Base-by-base conservation (phyloP, 1,140 invertebrate species). In the Platyura marginata region DNA sequence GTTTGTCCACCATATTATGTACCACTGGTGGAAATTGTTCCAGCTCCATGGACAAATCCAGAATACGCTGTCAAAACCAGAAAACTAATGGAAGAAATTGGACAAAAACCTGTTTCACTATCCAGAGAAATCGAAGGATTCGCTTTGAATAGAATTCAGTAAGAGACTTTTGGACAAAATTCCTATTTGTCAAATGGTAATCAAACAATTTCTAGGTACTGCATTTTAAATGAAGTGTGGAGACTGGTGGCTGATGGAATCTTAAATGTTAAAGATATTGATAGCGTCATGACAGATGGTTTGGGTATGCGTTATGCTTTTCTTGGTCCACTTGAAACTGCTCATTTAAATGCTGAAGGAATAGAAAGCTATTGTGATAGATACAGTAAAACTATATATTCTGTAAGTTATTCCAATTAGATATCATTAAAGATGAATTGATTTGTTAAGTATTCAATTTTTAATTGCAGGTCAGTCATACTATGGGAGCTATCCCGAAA, bases 1-100 rank as follows among this genome's bases (percentile, higher is more conserved):
- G 89, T 95, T 1, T 97, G 97, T 65, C 93, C 93, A 36, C 92
- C 92, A 0, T 95, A 96, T 56, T 96, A 91, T 59, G 80, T 94
- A 8, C 90, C 89, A 1, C 62, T 96, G 22, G 86, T 95, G 2
- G 93, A 97, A 68, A 70, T 97, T 32, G 85, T 96, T 2, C 92
- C 92, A 2, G 84, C 89, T 1, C 83, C 89, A 3, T 94, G 85
- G 85, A 89, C 84, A 0, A 70, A 77, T 25, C 67, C 74, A 0
- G 58, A 60, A 49, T 48, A 56, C 18, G 55, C 61, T 23, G 21
- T 44, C 16, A 75, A 71, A 56, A 80, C 81, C 0, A 73, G 79
- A 41, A 67, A 64, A 25, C 69, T 96, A 2, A 86, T 95, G 83
- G 65, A 71, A 40, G 79, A 88, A 64, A 83, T 96, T 40, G 91